These are phyloP conservation scores for Porites lobata DNA, from an alignment of 92 coral and sea anemone genomes.

Conservation along the genomic window DNA sequence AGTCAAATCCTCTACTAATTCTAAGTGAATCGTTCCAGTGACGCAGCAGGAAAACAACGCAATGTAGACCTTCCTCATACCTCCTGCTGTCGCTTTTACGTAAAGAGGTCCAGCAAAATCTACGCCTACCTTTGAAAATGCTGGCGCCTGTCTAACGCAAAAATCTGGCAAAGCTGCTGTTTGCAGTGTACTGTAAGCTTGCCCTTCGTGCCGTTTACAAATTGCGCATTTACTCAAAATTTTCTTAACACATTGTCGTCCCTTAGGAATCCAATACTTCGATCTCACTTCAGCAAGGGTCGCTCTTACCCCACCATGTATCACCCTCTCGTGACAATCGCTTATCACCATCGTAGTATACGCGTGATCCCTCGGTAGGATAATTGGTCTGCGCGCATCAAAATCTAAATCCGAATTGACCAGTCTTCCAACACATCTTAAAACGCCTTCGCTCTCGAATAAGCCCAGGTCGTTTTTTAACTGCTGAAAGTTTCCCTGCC, in stretches of 20 bases:
- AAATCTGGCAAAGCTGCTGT: slow-evolving; percentile 51
- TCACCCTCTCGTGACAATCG: slow-evolving; percentile 47
- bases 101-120: slow-evolving; percentile 68
- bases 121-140: slow-evolving; percentile 51
- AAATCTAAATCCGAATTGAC: slow-evolving; percentile 38
- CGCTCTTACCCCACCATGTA: slow-evolving; percentile 57
- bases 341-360: slow-evolving; percentile 29
- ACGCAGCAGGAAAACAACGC: slow-evolving; percentile 49
- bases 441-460: slow-evolving; percentile 38
- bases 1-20: slow-evolving; percentile 25
- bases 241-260: slow-evolving; percentile 49
- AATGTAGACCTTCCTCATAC: slow-evolving; percentile 33
- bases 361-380: slow-evolving; percentile 61
- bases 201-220: slow-evolving; percentile 36
- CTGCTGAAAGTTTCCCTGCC: slow-evolving; percentile 27
- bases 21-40: slow-evolving; percentile 53
- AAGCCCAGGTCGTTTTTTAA: slow-evolving; percentile 32
- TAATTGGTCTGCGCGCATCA: slow-evolving; percentile 36
- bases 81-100: slow-evolving; percentile 26
- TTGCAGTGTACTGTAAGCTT: slow-evolving; percentile 26
- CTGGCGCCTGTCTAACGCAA: slow-evolving; percentile 23
- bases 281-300: slow-evolving; percentile 63
- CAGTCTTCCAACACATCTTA: slow-evolving; percentile 62
- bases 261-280: slow-evolving; percentile 68
- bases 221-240: slow-evolving; percentile 36